These are phyloP conservation scores for Nomada goodeniana DNA, from an alignment of 2,888 invertebrate genomes.

Conservation along the genomic window DNA sequence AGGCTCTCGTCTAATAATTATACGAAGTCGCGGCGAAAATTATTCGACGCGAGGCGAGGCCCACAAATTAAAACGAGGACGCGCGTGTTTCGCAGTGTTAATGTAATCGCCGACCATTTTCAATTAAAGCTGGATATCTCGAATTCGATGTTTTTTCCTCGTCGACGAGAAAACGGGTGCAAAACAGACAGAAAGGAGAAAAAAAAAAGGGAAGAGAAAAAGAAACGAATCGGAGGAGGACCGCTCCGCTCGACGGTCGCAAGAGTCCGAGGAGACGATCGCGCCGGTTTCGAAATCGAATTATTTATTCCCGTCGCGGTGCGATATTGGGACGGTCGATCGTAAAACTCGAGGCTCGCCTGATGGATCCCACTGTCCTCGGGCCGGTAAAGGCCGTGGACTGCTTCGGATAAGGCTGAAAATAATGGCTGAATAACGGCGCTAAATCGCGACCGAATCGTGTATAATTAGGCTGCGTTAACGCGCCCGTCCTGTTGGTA, in stretches of 20 bases:
- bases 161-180: not conserved
- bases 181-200: not conserved
- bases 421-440: slow-evolving; percentile 76
- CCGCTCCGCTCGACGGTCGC: not conserved
- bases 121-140: not conserved
- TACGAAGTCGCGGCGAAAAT: no score
- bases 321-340: slow-evolving; percentile 71
- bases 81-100: no score
- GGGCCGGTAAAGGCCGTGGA: slow-evolving; percentile 51
- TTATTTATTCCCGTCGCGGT: slow-evolving; percentile 69
- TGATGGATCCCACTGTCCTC: slow-evolving; percentile 71
- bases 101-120: not conserved
- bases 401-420: slow-evolving; percentile 71
- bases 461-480: slow-evolving; percentile 74
- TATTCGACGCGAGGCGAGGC: no score
- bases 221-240: not conserved
- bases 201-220: not conserved
- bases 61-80: no score
- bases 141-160: no score
- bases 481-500: slow-evolving; percentile 22
- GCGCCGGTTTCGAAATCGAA: slow-evolving; percentile 69
- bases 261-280: slow-evolving; percentile 29
- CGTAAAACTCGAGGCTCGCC: slow-evolving; percentile 68
- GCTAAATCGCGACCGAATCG: slow-evolving; percentile 73
- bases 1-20: not conserved